A percentile compares a stretch with the other conserved stretches of the same genome.
phyloP scores from a whole-genome alignment of 2,113 vertebrate species.

The Benitochromis conjunctus region DNA sequence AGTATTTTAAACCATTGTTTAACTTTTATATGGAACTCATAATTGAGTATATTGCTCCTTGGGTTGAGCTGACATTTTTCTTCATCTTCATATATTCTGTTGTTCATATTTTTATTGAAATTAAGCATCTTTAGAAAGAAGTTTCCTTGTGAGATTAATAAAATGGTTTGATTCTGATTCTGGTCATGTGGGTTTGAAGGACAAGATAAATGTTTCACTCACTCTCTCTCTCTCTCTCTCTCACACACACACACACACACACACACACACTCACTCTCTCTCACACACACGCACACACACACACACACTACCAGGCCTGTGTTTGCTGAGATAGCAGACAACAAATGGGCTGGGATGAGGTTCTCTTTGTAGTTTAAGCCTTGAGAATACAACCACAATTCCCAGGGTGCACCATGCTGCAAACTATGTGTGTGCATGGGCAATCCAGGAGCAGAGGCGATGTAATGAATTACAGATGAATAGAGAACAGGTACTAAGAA shows the following conservation, averaged over 20 bases:
- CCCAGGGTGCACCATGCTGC: conserved; percentile 7
- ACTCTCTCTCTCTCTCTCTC: background rate
- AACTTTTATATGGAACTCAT: background rate
- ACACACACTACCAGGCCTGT: background rate
- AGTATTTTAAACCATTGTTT: background rate
- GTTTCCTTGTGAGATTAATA: background rate
- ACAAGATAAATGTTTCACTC: background rate
- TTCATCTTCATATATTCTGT: background rate
- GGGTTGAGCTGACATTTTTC: background rate
- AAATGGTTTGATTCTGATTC: background rate
- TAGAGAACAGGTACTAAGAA: background rate
- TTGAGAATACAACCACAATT: conserved; percentile 26
- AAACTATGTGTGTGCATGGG: background rate
- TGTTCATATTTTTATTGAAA: background rate
- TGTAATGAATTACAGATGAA: conserved; percentile 46
- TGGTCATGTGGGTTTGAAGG: background rate
- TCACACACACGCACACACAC: no score
- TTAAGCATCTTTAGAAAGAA: background rate
- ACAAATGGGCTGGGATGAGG: conserved; percentile 29
- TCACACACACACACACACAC: background rate
- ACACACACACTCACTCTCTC: background rate
- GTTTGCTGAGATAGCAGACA: conserved; percentile 24
- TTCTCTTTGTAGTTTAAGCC: conserved; percentile 33
- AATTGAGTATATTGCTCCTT: background rate
- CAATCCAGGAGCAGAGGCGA: background rate